phyloP scores from a whole-genome alignment of 2,888 invertebrate species.

The Microctonus hyperodae region DNA sequence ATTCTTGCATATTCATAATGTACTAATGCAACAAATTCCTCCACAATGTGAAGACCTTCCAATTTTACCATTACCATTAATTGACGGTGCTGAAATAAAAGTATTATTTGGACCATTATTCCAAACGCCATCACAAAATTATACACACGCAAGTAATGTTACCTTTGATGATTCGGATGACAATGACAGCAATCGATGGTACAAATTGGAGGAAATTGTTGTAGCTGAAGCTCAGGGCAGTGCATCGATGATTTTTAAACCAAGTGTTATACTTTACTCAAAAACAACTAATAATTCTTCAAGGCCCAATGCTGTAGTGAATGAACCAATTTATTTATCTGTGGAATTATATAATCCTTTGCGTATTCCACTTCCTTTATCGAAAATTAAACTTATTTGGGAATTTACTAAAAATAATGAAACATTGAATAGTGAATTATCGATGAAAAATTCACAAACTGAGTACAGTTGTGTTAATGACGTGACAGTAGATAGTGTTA shows the following conservation, averaged over 20 bases:
- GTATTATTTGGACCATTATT: slow-evolving; percentile 73
- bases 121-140: slow-evolving; percentile 66
- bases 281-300: slow-evolving; percentile 69
- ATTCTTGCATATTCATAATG: slow-evolving; percentile 82
- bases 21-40: slow-evolving; percentile 53
- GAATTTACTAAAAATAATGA: slow-evolving; percentile 66
- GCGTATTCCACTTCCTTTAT: slow-evolving; percentile 74
- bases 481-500: slow-evolving; percentile 67
- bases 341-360: slow-evolving; percentile 80
- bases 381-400: slow-evolving; percentile 79
- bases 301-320: slow-evolving; percentile 76
- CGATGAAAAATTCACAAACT: slow-evolving; percentile 61
- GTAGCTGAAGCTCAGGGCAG: slow-evolving; percentile 74
- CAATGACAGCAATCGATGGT: slow-evolving; percentile 70
- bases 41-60: slow-evolving; percentile 64
- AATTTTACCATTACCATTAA: slow-evolving; percentile 77
- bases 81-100: slow-evolving; percentile 73
- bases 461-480: slow-evolving; percentile 66
- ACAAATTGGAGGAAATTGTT: slow-evolving; percentile 79
- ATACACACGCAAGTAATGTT: slow-evolving; percentile 53
- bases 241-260: slow-evolving; percentile 79
- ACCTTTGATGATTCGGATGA: slow-evolving; percentile 58
- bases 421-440: slow-evolving; percentile 62
- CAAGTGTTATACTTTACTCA: slow-evolving; percentile 77
- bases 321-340: slow-evolving; percentile 83